Evolutionary conservation across 2,888 invertebrate species (phyloP).

Genomic region (Drosophila nigricruria): DNA sequence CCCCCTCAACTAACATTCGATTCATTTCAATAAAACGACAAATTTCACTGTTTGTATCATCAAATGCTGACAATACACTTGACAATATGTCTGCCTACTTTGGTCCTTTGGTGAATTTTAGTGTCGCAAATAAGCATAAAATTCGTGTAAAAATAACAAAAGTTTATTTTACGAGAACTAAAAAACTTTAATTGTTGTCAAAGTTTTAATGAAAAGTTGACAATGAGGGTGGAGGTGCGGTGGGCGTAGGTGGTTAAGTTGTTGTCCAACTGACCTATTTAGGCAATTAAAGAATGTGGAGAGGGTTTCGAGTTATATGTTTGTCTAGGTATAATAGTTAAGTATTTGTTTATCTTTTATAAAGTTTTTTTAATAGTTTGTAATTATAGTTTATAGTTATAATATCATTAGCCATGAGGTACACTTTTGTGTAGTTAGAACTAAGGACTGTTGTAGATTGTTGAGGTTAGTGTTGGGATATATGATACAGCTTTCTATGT

Average conservation of each 20-base stretch:
- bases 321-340: background rate
- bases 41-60: slow-evolving; percentile 48
- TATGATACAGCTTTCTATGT: background rate
- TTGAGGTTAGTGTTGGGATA: background rate
- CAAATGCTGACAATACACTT: slow-evolving; percentile 32
- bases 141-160: slow-evolving; percentile 38
- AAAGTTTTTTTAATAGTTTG: background rate
- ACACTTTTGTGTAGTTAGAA: background rate
- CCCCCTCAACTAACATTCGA: slow-evolving; percentile 49
- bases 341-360: background rate
- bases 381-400: background rate
- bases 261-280: slow-evolving; percentile 10
- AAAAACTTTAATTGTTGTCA: slow-evolving; percentile 58
- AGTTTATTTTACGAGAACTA: slow-evolving; percentile 37
- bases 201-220: slow-evolving; percentile 65
- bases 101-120: background rate
- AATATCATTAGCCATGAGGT: background rate
- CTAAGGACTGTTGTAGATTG: background rate
- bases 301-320: too few relatives aligned
- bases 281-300: background rate
- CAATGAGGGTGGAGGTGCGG: slow-evolving; percentile 2
- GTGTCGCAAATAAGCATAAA: slow-evolving; percentile 42
- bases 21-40: slow-evolving; percentile 77
- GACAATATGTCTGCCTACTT: slow-evolving; percentile 33
- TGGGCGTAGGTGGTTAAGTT: background rate